These are phyloP conservation scores for Apodemus agrarius DNA, from an alignment of 2,797 vertebrate species.

Conservation along the genomic window DNA sequence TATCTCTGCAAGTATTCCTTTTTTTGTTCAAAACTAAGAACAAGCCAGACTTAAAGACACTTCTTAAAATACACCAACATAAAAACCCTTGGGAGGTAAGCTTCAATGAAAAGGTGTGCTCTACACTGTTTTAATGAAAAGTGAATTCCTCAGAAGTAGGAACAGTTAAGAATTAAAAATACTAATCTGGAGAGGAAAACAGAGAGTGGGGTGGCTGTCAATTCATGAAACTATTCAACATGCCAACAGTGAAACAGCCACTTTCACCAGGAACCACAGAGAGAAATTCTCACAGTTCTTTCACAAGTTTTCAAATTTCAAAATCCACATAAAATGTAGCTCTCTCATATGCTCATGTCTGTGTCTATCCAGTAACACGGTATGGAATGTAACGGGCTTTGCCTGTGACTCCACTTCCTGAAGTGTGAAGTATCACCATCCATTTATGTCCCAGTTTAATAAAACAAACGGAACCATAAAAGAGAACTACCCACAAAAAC, in stretches of 20 bases:
- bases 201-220: conserved; percentile 43
- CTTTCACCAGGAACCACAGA: conserved; percentile 13
- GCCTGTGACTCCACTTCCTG: conserved; percentile 25
- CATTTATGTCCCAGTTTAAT: conserved; percentile 37
- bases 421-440: conserved; percentile 34
- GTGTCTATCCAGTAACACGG: not conserved
- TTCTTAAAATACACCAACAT: conserved; percentile 61
- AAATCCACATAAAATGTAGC: conserved; percentile 23
- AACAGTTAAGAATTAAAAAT: conserved; percentile 48
- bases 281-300: conserved; percentile 39
- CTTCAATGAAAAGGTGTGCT: not conserved
- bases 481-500: conserved; percentile 1
- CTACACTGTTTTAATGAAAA: conserved; percentile 23
- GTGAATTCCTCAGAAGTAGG: not conserved
- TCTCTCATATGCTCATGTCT: conserved; percentile 9
- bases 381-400: conserved; percentile 5
- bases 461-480: conserved; percentile 56
- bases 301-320: conserved; percentile 52
- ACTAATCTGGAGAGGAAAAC: conserved; percentile 21
- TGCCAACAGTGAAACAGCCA: not conserved
- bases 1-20: conserved; percentile 4
- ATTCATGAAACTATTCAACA: conserved; percentile 41
- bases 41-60: conserved; percentile 55
- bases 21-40: conserved; percentile 52
- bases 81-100: conserved; percentile 15